Base-by-base conservation (phyloP, 2,113 vertebrate species). In the Daphoenositta chrysoptera region DNA sequence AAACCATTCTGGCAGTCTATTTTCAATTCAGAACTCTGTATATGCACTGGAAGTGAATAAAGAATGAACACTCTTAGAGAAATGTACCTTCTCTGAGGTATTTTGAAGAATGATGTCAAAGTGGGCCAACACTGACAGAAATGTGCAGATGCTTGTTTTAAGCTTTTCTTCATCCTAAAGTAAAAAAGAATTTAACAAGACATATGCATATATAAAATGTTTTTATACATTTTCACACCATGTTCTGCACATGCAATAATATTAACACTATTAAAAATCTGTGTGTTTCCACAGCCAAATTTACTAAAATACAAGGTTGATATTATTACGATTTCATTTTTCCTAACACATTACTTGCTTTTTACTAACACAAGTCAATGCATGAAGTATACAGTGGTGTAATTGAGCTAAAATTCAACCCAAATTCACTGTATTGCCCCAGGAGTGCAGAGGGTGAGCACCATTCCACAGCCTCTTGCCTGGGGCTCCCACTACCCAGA, bases 131-230 rank as follows among this genome's bases (percentile, higher is more conserved):
- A 99, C 98, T 44, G 99, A 99, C 61, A 99, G 97, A 97, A 99
- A 99, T 0, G 99, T 99, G 93, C 99, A 99, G 94, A 99, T 94
- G 83, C 99, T 99, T 3, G 98, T 99, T 97, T 99, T 99, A 77
- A 98, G 98, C 86, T 98, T 98, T 76, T 99, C 99, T 82, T 99
- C 98, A 96, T 98, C 98, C 99, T 99, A 94, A 31, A 95, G 35
- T 82, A 47, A 92, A 90, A 91, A 21, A 66, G 15, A 88, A 90
- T 26, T 6, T 31, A 83, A 66, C 12, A 54, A 31, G 56, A 89
- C 13, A 35, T 24, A 56, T 1, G 3, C 10, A 10, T 4, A 40
- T 13, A 6, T 51, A 50, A 61, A 53, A 57, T 0, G 1, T 12
- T 77, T 80, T 31, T 47, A 0, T 16, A 66, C 26, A 7, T 33